Base-by-base conservation (phyloP, 2,888 invertebrate species). In the Napeogenes inachia region DNA sequence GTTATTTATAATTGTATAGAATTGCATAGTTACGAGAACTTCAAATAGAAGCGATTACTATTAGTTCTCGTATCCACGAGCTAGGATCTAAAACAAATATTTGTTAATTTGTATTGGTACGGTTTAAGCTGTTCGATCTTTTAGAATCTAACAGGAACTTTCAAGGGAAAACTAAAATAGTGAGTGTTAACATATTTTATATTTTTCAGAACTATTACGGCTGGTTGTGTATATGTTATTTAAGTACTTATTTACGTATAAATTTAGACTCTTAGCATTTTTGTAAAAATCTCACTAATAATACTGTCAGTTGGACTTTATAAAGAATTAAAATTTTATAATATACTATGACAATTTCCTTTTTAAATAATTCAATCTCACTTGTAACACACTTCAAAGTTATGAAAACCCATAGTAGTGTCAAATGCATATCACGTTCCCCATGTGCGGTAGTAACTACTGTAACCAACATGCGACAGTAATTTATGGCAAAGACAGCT, bases 401-500 rank as follows among this genome's bases (percentile, higher is more conserved):
- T 50, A 50, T 10, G 50, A 4, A 30, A 30, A 30, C 50, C 50
- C 30, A 30, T 50, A 50, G 50, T 50, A 50, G 30, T 50, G 50
- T 30, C 30, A 50, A 50, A 50, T 50, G 30, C 50, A 50, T 50
- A 50, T 50, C 50, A 50, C 50, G 50, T 50, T 30, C 12, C 21
- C 50, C 50, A 42, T 42, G 42, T 42, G 42, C 42, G 42, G 42
- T 10, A 30, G 50, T 50, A 30, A 30, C 50, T 30, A 30, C 50
- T 50, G 50, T 50, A 30, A 50, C 50, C 50, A 50, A 50, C 50
- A 50, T 12, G 30, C 30, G 0, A 10, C 50, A n/a, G 50, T 30
- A 30, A 50, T 50, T 50, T 30, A 64, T 12, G 57, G 54, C 21
- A 67, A 64, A 57, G 57, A 45, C 38, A 53, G 50, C 56, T 38